Base-by-base conservation (phyloP, 2,888 invertebrate genomes). In the Amphipoea oculea region DNA sequence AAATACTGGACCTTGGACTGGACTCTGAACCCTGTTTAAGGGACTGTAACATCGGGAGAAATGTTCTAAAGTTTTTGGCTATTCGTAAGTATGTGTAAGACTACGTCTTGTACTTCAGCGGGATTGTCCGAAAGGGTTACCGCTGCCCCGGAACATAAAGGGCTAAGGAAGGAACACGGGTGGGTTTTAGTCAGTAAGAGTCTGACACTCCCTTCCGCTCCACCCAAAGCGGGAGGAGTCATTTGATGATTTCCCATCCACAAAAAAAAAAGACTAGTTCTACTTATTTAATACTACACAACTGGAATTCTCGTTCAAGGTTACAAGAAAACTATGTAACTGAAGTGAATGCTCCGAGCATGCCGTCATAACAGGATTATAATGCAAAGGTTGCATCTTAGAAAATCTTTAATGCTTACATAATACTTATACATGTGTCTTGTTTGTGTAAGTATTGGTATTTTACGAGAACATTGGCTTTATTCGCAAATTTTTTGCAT, bases 321-420 rank as follows among this genome's bases (percentile, higher is more conserved):
- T 57, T 40, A 66, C 65, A 81, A 85, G 66, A 76, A 51, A 65
- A 81, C 66, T 72, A 78, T 62, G 57, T 70, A 71, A 67, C 51
- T 63, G 29, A 67, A 63, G 42, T 70, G 51, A 63, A 57, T 66
- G 63, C 72, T 45, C 72, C 5, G 71, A 54, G 40, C 14, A 9
- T 57, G 51, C n/a, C 45, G 62, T 6, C 63, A 4, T 85, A 85
- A 85, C 65, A 75, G 57, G 86, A 85, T 85, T 85, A 76, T 40
- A n/a, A 54, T 48, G 36, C 74, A 83, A 84, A 86, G 86, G 86
- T 68, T 77, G 65, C 17, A 48, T 69, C 71, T 72, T 23, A 66
- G 75, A 73, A 60, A 78, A 72, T 71, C 14, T 42, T 20, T 14
- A 17, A 63, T 63, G 9, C 23, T n/a, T 42, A 6, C 17, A 20